Base-by-base conservation (phyloP, 2,113 vertebrate species). In the Misgurnus mizolepis region DNA sequence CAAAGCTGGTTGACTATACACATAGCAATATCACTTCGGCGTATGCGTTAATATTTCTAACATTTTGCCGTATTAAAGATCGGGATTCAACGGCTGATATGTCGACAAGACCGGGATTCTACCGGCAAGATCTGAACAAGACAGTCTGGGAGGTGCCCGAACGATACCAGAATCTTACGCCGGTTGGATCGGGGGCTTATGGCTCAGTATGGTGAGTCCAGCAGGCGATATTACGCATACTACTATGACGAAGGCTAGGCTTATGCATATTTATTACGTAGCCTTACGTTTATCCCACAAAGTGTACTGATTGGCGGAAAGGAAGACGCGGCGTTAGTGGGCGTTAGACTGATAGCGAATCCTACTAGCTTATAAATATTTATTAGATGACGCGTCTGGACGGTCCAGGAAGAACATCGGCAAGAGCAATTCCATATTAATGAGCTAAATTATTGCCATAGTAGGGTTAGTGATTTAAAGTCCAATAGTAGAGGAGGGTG, bases 131-230 rank as follows among this genome's bases (percentile, higher is more conserved):
- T 94, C 94, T 99, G 68, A 99, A 98, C 90, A 98, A 98, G 89
- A 99, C 96, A 0, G 93, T 97, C 82, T 98, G 97, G 97, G 96
- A 99, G 93, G 96, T 96, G 84, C 96, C 96, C 47, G 96, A 96
- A 83, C 94, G 97, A 17, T 98, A 98, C 90, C 96, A 97, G 94
- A 98, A 96, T 91, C 95, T 98, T 79, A 95, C 96, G 75, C 96
- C 96, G 14, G 96, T 98, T 86, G 96, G 97, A 69, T 98, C 97
- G 17, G 97, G 97, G 79, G 96, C 97, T 80, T 98, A 98, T 82
- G 97, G 97, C 80, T 98, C 97, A 0, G 97, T 98, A 64, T 98
- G 97, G 97, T 98, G 91, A 97, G 87, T 92, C 15, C 39, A 67
- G 65, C 53, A 73, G n/a, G 55, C 55, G 71, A 75, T 8, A 4